Evolutionary conservation across 2,113 vertebrate species (phyloP).

Genomic region (Etia nguti): DNA sequence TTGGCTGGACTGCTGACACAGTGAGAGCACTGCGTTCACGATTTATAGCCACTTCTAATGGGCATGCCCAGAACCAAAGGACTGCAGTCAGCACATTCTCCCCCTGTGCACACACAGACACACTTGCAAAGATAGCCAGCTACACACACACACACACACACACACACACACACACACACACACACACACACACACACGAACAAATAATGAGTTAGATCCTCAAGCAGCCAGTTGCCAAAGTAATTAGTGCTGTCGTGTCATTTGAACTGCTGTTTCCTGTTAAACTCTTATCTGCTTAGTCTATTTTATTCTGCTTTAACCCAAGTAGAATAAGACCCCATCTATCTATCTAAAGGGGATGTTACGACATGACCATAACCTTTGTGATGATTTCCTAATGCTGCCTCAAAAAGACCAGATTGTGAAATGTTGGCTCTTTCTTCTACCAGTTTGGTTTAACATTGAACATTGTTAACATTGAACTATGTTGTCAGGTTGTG

Average conservation of each 20-base stretch:
- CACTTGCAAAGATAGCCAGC: not conserved
- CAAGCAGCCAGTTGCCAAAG: not conserved
- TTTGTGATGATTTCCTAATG: not conserved
- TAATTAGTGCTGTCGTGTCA: not conserved
- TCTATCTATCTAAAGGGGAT: conserved; percentile 21
- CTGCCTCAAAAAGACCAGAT: not conserved
- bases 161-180: not conserved
- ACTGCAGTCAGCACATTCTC: conserved; percentile 78
- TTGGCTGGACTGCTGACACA: conserved; percentile 83
- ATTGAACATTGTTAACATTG: not conserved
- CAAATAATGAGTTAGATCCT: not conserved
- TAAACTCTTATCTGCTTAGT: not conserved
- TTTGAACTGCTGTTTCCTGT: not conserved
- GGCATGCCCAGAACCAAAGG: conserved; percentile 71
- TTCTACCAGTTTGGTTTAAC: not conserved
- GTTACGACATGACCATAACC: not conserved
- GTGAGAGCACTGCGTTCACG: conserved; percentile 74
- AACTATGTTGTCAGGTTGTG: not conserved
- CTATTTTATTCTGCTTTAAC: not conserved
- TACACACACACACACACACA: not conserved
- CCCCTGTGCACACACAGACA: not conserved
- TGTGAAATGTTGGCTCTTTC: not conserved
- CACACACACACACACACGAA: not conserved
- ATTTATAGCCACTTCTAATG: conserved; percentile 81
- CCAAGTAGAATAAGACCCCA: not conserved